These are phyloP conservation scores for Tetragonisca angustula DNA, from an alignment of 2,888 invertebrate species.

Conservation along the genomic window DNA sequence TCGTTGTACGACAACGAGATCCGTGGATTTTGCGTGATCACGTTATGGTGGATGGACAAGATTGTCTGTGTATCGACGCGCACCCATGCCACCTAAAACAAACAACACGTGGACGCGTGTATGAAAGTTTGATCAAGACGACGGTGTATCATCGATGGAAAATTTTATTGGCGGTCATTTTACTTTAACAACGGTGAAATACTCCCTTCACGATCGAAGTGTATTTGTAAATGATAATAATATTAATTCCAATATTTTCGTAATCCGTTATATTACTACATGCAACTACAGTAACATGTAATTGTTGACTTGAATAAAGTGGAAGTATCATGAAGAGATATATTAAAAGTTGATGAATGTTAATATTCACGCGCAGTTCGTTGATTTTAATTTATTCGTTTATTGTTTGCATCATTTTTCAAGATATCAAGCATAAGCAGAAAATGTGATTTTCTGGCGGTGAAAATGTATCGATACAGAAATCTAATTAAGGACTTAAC, in stretches of 20 bases:
- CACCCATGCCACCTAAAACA: slow-evolving; percentile 94
- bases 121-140: not conserved
- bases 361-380: not conserved
- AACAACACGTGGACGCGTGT: not conserved
- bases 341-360: not conserved
- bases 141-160: not conserved
- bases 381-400: not conserved
- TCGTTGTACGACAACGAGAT: slow-evolving; percentile 95
- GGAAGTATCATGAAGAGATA: not conserved
- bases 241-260: too few species aligned
- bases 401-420: not conserved
- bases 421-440: not conserved
- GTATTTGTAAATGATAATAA: too few species aligned
- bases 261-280: too few species aligned
- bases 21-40: slow-evolving; percentile 95
- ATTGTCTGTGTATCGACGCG: slow-evolving; percentile 96
- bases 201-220: too few species aligned
- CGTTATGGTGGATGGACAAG: slow-evolving; percentile 95
- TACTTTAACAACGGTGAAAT: too few species aligned
- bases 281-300: not conserved
- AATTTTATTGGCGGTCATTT: not conserved
- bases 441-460: not conserved
- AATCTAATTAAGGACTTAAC: not conserved
- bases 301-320: not conserved
- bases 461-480: not conserved